Percentiles rank a stretch among this genome's conserved stretches.
These are phyloP conservation scores for Brachymystax lenok DNA, from an alignment of 2,797 vertebrate species.

Conservation along the genomic window DNA sequence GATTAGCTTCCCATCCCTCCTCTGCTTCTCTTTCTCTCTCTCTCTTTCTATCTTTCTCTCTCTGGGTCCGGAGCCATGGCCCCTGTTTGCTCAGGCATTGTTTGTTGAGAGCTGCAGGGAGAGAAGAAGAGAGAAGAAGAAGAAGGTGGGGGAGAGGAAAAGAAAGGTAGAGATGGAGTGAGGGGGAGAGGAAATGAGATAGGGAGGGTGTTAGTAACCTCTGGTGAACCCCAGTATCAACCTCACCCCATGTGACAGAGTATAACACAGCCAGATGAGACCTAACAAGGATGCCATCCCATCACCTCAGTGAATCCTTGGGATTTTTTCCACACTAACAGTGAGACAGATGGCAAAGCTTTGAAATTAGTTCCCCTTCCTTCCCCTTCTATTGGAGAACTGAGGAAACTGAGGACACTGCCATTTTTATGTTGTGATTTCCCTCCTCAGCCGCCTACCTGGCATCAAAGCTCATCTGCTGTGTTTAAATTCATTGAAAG, in stretches of 20 bases:
- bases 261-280: slow-evolving; percentile 34
- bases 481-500: slow-evolving; percentile 49
- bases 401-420: slow-evolving; percentile 14
- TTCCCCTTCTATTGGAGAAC: slow-evolving; percentile 5
- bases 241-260: slow-evolving; percentile 14
- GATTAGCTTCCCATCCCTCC: slow-evolving; percentile 9
- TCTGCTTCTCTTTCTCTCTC: neutral
- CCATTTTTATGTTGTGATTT: slow-evolving; percentile 12
- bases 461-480: slow-evolving; percentile 38
- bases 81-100: neutral
- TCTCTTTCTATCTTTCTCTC: neutral
- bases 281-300: slow-evolving; percentile 20
- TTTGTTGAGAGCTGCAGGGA: neutral
- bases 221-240: slow-evolving; percentile 10
- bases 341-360: slow-evolving; percentile 50
- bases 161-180: neutral
- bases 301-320: slow-evolving; percentile 43
- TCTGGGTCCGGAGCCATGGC: no score
- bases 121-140: neutral
- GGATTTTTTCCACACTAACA: slow-evolving; percentile 35
- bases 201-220: neutral
- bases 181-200: neutral
- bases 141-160: neutral
- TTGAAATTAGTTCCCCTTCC: slow-evolving; percentile 24
- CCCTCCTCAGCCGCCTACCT: slow-evolving; percentile 1